phyloP scores from a whole-genome alignment of 2,888 invertebrate genomes.

The Drosophila mimetica region DNA sequence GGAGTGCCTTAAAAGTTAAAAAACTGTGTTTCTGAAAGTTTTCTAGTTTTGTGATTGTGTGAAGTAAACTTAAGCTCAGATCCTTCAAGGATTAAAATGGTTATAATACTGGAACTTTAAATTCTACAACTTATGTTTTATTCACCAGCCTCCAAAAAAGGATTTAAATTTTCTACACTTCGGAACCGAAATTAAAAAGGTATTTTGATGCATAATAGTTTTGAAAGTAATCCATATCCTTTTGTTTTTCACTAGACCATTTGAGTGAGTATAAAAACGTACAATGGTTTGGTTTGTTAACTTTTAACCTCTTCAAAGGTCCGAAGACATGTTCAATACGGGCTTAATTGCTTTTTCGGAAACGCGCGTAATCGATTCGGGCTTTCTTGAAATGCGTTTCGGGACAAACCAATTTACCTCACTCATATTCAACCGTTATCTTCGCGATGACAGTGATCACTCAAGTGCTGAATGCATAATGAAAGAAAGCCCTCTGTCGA shows the following conservation, averaged over 20 bases:
- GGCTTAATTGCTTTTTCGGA: constrained; percentile 34
- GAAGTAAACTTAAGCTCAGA: not conserved
- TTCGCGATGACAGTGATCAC: constrained; percentile 35
- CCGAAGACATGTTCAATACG: constrained; percentile 20
- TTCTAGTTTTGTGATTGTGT: not conserved
- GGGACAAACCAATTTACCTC: constrained; percentile 40
- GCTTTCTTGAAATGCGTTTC: constrained; percentile 19
- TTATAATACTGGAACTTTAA: not conserved
- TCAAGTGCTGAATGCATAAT: constrained; percentile 37
- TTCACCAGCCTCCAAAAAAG: not conserved
- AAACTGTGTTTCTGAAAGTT: not conserved
- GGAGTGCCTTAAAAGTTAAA: not conserved
- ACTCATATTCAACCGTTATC: constrained; percentile 25
- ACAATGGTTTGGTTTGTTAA: constrained; percentile 10
- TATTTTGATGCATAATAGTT: constrained; percentile 21
- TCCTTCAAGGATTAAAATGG: not conserved
- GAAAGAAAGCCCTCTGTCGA: constrained; percentile 32
- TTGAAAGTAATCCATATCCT: constrained; percentile 27
- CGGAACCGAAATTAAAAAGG: constrained; percentile 14
- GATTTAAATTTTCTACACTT: not conserved
- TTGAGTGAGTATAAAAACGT: not conserved
- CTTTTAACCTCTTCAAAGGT: constrained; percentile 9
- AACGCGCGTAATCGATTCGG: constrained; percentile 34
- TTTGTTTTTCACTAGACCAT: constrained; percentile 9
- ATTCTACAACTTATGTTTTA: not conserved